A percentile compares a stretch with the other conserved stretches of the same genome.
Conservation (phyloP, 37 sponge, comb jelly and placozoan species). For the Chondrilla cf. caribensis region DNA sequence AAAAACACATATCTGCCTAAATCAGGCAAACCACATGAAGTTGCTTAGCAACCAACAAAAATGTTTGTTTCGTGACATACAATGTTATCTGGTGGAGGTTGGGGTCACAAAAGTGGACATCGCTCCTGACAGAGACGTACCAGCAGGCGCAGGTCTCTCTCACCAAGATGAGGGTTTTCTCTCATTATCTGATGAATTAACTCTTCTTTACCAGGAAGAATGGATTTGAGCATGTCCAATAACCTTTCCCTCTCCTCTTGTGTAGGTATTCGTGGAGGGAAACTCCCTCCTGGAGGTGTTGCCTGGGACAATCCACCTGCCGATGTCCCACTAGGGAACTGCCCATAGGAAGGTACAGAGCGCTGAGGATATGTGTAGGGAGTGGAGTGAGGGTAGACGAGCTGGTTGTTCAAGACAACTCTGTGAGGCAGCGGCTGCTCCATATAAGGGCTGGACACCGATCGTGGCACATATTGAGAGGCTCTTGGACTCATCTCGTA, state of each 20-base stretch:
- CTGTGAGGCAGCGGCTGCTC: no score
- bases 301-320: no score
- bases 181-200: background rate
- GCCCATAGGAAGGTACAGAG: background rate
- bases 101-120: background rate
- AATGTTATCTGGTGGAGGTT: background rate
- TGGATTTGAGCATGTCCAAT: background rate
- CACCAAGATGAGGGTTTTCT: background rate
- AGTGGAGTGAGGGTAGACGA: background rate
- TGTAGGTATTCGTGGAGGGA: no score
- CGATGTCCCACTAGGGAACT: background rate
- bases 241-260: background rate
- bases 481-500: no score
- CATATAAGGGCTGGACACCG: no score
- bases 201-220: background rate
- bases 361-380: background rate
- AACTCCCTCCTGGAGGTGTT: no score
- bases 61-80: background rate
- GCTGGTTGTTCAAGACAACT: no score
- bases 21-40: background rate
- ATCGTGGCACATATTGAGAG: no score
- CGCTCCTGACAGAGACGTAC: conserved; percentile 4
- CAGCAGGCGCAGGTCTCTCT: background rate
- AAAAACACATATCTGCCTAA: no score
- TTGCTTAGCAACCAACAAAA: conserved; percentile 24